Base-by-base conservation (phyloP, 2,888 invertebrate species). In the Epicampocera succincta region DNA sequence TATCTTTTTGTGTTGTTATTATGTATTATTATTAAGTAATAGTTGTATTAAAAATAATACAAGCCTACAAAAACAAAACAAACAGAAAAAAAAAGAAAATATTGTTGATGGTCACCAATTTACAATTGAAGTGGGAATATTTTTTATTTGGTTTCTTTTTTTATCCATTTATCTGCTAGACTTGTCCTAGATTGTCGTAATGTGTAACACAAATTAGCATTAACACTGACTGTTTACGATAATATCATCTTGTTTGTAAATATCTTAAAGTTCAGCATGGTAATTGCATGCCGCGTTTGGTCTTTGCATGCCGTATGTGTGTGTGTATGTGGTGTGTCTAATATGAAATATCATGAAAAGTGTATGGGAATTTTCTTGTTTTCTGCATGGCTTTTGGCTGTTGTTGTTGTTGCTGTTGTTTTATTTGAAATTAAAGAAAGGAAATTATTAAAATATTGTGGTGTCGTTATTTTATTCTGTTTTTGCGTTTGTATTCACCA, bases 121-220 rank as follows among this genome's bases (percentile, higher is more conserved):
- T 74, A 78, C 56, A 75, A 82, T 82, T 66, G 74, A 66, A 78
- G 82, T 82, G 82, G 82, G 82, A 82, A 82, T 56, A 71, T 78
- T 78, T 68, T 73, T 38, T 68, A 1, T 56, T 15, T 52, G 1
- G 40, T 48, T 13, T 56, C 25, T 33, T 63, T 13, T 15, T 25
- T 52, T n/a, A 12, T 29, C 8, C 33, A 25, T 44, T n/a, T n/a
- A n/a, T n/a, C 17, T 52, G 40, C 46, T 48, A 15, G 40, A 13
- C 15, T 61, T 69, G 69, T 71, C 69, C 69, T 63, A 63, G 63
- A 69, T 63, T 56, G 17, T 44, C 15, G 52, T n/a, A 19, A 72
- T 77, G 38, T 77, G 69, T 74, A 44, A 75, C 74, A 78, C 54
- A 78, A 82, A 82, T 74, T 78, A 82, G 69, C 74, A 60, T 54